Percentiles rank a stretch among this genome's conserved stretches.
Evolutionary conservation across 1,140 invertebrate genomes (phyloP).

Genomic region (Aphelenchoides avenae): DNA sequence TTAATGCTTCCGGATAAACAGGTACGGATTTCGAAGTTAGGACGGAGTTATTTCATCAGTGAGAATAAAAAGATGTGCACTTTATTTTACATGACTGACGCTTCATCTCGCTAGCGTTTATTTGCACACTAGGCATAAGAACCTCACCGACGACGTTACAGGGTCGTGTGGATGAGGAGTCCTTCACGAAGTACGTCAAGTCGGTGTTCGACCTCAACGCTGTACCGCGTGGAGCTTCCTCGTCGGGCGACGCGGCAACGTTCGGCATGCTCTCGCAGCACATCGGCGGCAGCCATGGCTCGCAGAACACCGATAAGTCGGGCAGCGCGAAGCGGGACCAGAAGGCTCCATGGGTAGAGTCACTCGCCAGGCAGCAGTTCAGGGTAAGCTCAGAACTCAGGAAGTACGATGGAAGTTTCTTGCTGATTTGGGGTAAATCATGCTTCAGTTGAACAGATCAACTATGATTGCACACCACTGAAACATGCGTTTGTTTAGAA

Average conservation of each 20-base stretch:
- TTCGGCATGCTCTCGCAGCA: constrained; percentile 23
- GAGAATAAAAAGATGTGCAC: neutral
- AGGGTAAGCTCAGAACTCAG: constrained; percentile 10
- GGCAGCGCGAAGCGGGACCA: neutral
- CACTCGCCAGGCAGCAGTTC: constrained; percentile 9
- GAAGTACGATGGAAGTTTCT: too few species aligned
- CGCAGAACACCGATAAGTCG: constrained; percentile 21
- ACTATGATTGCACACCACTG: neutral
- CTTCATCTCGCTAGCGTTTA: too few species aligned
- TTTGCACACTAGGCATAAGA: too few species aligned
- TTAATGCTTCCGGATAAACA: constrained; percentile 40
- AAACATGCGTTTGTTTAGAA: constrained; percentile 14
- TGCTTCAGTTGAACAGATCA: neutral
- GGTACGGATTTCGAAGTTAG: constrained; percentile 1
- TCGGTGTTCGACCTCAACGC: constrained; percentile 41
- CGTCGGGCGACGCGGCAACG: constrained; percentile 30
- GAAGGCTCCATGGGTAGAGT: constrained; percentile 14
- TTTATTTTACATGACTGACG: constrained; percentile 1
- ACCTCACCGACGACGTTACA: constrained; percentile 12
- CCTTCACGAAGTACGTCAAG: constrained; percentile 30
- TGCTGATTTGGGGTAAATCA: neutral
- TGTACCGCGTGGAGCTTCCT: constrained; percentile 10
- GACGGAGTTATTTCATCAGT: neutral
- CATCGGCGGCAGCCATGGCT: constrained; percentile 17
- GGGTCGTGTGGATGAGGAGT: constrained; percentile 28